These are phyloP conservation scores for Luperina testacea DNA, from an alignment of 2,888 invertebrate species.

Conservation along the genomic window DNA sequence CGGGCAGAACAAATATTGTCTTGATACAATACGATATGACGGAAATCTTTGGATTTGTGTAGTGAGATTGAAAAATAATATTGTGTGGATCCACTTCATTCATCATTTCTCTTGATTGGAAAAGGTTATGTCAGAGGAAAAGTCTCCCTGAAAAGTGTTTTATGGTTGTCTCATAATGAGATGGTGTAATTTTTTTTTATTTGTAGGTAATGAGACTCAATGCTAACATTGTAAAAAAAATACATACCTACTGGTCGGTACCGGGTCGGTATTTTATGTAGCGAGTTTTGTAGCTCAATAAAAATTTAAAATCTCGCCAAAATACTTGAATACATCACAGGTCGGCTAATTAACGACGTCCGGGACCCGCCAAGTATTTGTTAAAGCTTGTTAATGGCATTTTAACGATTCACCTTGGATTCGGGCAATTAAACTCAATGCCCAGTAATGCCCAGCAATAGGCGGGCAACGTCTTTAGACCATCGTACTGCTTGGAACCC, in stretches of 20 bases:
- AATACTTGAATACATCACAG: constrained; percentile 48
- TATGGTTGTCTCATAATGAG: neutral
- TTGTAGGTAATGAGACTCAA: neutral
- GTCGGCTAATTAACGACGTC: constrained; percentile 57
- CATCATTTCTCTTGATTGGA: neutral
- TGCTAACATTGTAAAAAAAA: neutral
- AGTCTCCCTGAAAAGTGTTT: neutral
- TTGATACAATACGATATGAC: constrained; percentile 1
- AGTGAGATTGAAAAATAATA: constrained; percentile 36
- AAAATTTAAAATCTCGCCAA: constrained; percentile 5
- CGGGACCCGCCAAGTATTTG: constrained; percentile 53
- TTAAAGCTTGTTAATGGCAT: constrained; percentile 68
- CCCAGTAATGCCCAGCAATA: constrained; percentile 43
- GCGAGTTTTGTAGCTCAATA: constrained; percentile 7
- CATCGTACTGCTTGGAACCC: neutral
- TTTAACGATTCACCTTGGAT: constrained; percentile 68
- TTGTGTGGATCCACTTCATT: constrained; percentile 1
- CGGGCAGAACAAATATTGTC: neutral
- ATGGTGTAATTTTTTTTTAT: neutral
- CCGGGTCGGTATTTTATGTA: neutral
- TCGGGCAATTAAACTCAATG: constrained; percentile 62
- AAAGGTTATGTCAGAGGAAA: neutral
- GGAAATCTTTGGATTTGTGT: constrained; percentile 21
- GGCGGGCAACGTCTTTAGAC: constrained; percentile 31
- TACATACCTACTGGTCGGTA: neutral